Conservation (phyloP, 2,888 invertebrate genomes). For the Clostera curtula region DNA sequence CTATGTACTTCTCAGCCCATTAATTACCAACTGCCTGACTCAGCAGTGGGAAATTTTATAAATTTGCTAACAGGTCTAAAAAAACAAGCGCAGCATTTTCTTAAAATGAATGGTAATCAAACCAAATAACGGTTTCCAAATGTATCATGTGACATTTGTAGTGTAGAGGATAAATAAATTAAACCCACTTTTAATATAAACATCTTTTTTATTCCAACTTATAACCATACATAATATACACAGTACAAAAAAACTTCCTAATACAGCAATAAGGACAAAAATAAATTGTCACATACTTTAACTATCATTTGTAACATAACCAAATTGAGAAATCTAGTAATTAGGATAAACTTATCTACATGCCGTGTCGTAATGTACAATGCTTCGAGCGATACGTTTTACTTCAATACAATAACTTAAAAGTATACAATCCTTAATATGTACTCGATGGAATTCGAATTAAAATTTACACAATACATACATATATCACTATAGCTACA, state of each 20-base stretch:
- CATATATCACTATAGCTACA: slow-evolving; percentile 71
- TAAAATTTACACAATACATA: slow-evolving; percentile 73
- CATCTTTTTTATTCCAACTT: slow-evolving; percentile 77
- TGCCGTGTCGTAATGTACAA: slow-evolving; percentile 70
- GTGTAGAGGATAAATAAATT: slow-evolving; percentile 17
- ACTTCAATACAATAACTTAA: slow-evolving; percentile 71
- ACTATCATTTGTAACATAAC: slow-evolving; percentile 65
- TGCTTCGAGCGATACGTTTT: slow-evolving; percentile 71
- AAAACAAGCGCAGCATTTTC: too few species aligned
- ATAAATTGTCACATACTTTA: slow-evolving; percentile 67
- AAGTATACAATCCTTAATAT: slow-evolving; percentile 71
- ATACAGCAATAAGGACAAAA: slow-evolving; percentile 72
- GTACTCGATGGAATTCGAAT: slow-evolving; percentile 75
- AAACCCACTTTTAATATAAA: slow-evolving; percentile 63
- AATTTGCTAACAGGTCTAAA: too few species aligned
- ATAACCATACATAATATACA: slow-evolving; percentile 88
- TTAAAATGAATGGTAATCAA: too few species aligned
- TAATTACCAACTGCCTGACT: too few species aligned
- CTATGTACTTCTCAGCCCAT: too few species aligned
- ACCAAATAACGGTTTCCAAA: too few species aligned
- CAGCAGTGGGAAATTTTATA: too few species aligned
- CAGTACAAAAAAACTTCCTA: slow-evolving; percentile 86
- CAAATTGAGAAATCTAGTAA: slow-evolving; percentile 71
- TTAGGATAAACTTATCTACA: slow-evolving; percentile 73
- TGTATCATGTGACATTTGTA: too few species aligned